Conservation (phyloP, 2,888 invertebrate genomes). For the Spodoptera picta region DNA sequence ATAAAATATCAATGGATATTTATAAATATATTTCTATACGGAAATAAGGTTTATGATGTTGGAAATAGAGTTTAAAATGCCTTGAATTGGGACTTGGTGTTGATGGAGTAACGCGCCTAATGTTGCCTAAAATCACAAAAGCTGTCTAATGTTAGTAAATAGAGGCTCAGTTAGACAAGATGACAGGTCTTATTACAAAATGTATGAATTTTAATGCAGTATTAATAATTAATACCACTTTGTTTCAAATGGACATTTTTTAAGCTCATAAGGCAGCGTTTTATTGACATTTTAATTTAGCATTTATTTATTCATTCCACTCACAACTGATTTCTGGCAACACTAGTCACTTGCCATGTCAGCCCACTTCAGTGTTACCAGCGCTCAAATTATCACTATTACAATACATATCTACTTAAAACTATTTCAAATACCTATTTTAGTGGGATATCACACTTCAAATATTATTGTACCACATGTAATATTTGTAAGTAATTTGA, state of each 20-base stretch:
- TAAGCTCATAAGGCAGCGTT: slow-evolving; percentile 46
- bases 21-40: slow-evolving; percentile 1
- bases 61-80: slow-evolving; percentile 10
- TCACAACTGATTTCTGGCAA: slow-evolving; percentile 43
- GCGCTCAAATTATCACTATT: slow-evolving; percentile 53
- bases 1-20: slow-evolving; percentile 1
- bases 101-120: slow-evolving; percentile 27
- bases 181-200: too few species aligned
- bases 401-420: slow-evolving; percentile 55
- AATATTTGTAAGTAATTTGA: slow-evolving; percentile 37
- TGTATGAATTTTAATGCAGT: too few species aligned
- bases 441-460: slow-evolving; percentile 61
- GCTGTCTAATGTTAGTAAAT: too few species aligned
- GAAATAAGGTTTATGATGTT: not conserved
- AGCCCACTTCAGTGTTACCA: slow-evolving; percentile 41
- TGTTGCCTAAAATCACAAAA: slow-evolving; percentile 44
- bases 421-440: slow-evolving; percentile 57
- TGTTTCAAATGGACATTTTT: slow-evolving; percentile 27
- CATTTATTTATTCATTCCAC: not conserved
- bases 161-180: too few species aligned
- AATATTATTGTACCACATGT: slow-evolving; percentile 55
- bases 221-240: slow-evolving; percentile 23
- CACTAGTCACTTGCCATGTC: slow-evolving; percentile 48
- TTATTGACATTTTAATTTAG: slow-evolving; percentile 30
- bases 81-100: slow-evolving; percentile 10